phyloP scores from a whole-genome alignment of 2,113 vertebrate species.

The Austrofundulus limnaeus region DNA sequence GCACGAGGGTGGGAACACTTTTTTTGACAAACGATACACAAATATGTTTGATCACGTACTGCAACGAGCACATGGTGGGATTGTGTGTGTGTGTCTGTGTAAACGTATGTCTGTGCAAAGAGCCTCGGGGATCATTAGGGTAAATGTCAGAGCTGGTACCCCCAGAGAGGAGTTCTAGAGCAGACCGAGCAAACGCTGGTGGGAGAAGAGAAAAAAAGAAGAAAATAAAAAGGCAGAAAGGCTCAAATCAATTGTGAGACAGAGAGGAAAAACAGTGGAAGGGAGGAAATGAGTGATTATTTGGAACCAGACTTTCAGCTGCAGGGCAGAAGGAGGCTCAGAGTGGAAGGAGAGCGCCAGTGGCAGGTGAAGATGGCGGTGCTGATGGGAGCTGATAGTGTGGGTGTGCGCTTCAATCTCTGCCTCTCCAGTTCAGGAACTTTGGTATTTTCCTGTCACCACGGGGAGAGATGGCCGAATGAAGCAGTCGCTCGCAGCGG shows the following conservation, averaged over 20 bases:
- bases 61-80: constrained; percentile 2
- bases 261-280: constrained; percentile 19
- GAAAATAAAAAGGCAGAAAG: neutral
- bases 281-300: constrained; percentile 37
- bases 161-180: constrained; percentile 19
- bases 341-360: constrained; percentile 9
- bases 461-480: constrained; percentile 30
- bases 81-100: constrained; percentile 3
- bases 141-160: constrained; percentile 52
- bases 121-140: constrained; percentile 33
- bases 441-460: constrained; percentile 38
- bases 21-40: constrained; percentile 19
- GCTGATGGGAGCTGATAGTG: constrained; percentile 35
- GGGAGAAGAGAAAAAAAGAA: constrained; percentile 9
- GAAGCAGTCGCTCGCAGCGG: constrained; percentile 25
- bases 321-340: constrained; percentile 21
- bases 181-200: constrained; percentile 23
- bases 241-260: constrained; percentile 10
- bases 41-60: constrained; percentile 31
- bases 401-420: constrained; percentile 30
- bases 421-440: constrained; percentile 24
- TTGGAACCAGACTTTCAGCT: constrained; percentile 33
- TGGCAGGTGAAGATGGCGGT: constrained; percentile 24
- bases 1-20: constrained; percentile 1
- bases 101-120: constrained; percentile 10